Percentiles rank a stretch among this genome's conserved stretches.
phyloP scores from a whole-genome alignment of 1,140 invertebrate genomes.

The Epicauta chinensis region DNA sequence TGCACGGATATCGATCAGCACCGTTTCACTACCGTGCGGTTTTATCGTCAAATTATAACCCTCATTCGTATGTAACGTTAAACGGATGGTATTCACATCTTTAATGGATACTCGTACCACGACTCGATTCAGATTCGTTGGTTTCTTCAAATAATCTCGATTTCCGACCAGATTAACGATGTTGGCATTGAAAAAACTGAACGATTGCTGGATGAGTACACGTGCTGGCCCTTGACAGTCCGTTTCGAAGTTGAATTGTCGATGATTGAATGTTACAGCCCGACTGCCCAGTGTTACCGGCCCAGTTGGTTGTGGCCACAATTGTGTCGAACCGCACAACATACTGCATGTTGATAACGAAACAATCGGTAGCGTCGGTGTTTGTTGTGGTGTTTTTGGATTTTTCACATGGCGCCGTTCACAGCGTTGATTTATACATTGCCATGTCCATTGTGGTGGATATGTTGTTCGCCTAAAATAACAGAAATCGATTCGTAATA shows the following conservation, averaged over 20 bases:
- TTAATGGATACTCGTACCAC: conserved; percentile 46
- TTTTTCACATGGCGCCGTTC: conserved; percentile 37
- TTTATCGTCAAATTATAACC: conserved; percentile 60
- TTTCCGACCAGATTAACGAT: conserved; percentile 41
- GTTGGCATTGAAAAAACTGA: conserved; percentile 45
- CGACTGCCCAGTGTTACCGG: conserved; percentile 44
- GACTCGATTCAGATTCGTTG: conserved; percentile 45
- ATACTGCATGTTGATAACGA: conserved; percentile 49
- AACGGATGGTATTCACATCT: conserved; percentile 46
- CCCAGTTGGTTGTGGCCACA: conserved; percentile 51
- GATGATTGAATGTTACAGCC: conserved; percentile 41
- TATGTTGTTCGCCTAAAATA: conserved; percentile 24
- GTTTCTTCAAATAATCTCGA: conserved; percentile 22
- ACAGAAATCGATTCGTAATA: conserved; percentile 7
- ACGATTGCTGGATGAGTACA: conserved; percentile 44
- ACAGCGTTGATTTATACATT: conserved; percentile 47
- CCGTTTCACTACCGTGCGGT: conserved; percentile 47
- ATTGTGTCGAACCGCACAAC: conserved; percentile 47
- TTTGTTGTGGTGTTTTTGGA: conserved; percentile 4
- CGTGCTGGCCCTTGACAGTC: conserved; percentile 19
- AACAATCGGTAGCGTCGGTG: conserved; percentile 14
- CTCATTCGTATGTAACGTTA: conserved; percentile 66
- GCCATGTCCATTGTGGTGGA: conserved; percentile 48
- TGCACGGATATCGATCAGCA: conserved; percentile 55
- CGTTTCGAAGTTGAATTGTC: conserved; percentile 45